Conservation (phyloP, 2,888 invertebrate species). For the Apodemia zela region DNA sequence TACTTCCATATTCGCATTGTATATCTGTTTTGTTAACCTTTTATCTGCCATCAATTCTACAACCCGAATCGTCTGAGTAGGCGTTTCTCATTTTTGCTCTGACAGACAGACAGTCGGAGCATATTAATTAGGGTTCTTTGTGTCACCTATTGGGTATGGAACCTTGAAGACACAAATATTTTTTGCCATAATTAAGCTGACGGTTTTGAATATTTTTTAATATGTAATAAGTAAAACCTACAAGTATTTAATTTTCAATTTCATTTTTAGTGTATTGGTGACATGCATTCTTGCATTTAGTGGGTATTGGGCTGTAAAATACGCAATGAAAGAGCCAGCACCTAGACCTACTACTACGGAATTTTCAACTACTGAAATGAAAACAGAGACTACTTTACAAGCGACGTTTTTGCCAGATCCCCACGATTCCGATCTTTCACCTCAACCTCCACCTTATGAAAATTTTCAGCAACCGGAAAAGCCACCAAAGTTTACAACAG, state of each 20-base stretch:
- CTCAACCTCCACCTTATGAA: not conserved
- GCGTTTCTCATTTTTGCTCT: too few species aligned
- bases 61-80: too few species aligned
- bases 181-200: too few species aligned
- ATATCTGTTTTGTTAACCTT: too few species aligned
- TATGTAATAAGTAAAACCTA: too few species aligned
- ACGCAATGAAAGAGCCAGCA: slow-evolving; percentile 35
- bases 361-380: not conserved
- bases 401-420: not conserved
- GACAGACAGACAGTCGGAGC: too few species aligned
- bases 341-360: slow-evolving; percentile 17
- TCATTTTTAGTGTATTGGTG: slow-evolving; percentile 49
- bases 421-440: slow-evolving; percentile 8
- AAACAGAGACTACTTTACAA: slow-evolving; percentile 6
- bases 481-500: not conserved
- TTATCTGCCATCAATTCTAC: too few species aligned
- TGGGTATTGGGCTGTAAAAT: slow-evolving; percentile 52
- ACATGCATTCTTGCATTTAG: slow-evolving; percentile 61
- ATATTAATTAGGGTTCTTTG: too few species aligned
- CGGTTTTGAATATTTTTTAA: too few species aligned
- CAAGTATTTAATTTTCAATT: not conserved
- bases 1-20: too few species aligned
- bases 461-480: not conserved
- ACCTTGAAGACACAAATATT: too few species aligned
- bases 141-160: too few species aligned